Evolutionary conservation across 2,888 invertebrate species (phyloP).

Genomic region (Lepidochitona cinerea): DNA sequence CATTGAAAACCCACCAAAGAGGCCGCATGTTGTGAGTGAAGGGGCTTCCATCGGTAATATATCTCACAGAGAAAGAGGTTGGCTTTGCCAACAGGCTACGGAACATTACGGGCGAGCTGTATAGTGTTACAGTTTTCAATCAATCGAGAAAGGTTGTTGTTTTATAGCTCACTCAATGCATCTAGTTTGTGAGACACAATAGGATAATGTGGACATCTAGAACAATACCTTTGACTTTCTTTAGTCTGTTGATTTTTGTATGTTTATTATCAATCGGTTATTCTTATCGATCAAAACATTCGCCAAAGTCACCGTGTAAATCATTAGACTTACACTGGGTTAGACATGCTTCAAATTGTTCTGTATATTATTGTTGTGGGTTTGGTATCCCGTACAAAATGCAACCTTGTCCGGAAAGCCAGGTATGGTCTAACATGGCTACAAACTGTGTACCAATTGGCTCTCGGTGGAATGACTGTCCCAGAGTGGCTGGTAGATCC

Average conservation of each 20-base stretch:
- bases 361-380: conserved; percentile 37
- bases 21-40: too few species aligned
- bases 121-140: too few species aligned
- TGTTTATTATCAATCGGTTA: not conserved
- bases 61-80: too few species aligned
- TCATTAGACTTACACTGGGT: conserved; percentile 28
- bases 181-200: not conserved
- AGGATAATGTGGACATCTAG: not conserved
- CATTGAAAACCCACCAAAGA: too few species aligned
- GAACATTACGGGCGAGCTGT: too few species aligned
- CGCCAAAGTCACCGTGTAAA: not conserved
- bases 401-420: conserved; percentile 35
- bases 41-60: too few species aligned
- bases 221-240: not conserved
- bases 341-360: conserved; percentile 31
- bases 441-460: conserved; percentile 35
- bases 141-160: too few species aligned
- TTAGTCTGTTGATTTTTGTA: not conserved
- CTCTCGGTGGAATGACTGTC: conserved; percentile 41
- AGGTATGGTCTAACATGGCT: conserved; percentile 35
- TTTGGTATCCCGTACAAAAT: conserved; percentile 37
- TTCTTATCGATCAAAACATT: not conserved
- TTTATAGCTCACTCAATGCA: not conserved
- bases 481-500: not conserved
- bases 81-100: too few species aligned